These are phyloP conservation scores for Chrysolina americana DNA, from an alignment of 2,888 invertebrate genomes.

Conservation along the genomic window DNA sequence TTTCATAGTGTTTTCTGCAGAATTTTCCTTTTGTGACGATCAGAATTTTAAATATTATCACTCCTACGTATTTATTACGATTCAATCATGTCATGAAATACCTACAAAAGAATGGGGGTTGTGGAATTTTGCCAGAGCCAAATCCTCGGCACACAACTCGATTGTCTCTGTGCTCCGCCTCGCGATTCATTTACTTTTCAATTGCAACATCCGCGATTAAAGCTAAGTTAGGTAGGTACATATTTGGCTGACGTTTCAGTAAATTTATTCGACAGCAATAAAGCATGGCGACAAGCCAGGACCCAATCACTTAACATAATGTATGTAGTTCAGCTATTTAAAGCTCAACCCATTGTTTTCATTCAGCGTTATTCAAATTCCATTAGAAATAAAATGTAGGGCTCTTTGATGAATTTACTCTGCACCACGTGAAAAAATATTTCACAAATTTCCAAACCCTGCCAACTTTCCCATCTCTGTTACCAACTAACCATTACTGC, in stretches of 20 bases:
- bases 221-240: neutral
- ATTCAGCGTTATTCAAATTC: neutral
- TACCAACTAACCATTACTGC: neutral
- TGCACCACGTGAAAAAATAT: too few relatives aligned
- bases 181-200: neutral
- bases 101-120: too few relatives aligned
- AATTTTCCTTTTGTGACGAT: too few relatives aligned
- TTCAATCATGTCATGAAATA: too few relatives aligned
- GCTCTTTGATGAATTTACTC: too few relatives aligned
- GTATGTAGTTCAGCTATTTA: conserved; percentile 5
- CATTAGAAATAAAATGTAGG: too few relatives aligned
- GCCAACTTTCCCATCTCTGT: neutral
- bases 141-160: neutral
- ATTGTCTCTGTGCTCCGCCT: neutral
- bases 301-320: neutral
- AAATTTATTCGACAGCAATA: conserved; percentile 2
- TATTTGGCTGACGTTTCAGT: conserved; percentile 10
- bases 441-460: too few relatives aligned
- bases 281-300: conserved; percentile 3
- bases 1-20: too few relatives aligned
- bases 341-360: conserved; percentile 6
- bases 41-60: too few relatives aligned
- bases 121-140: too few relatives aligned
- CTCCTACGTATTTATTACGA: too few relatives aligned
- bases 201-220: neutral